phyloP scores from a whole-genome alignment of 2,888 invertebrate species.

The Branchinecta sandiegonensis region DNA sequence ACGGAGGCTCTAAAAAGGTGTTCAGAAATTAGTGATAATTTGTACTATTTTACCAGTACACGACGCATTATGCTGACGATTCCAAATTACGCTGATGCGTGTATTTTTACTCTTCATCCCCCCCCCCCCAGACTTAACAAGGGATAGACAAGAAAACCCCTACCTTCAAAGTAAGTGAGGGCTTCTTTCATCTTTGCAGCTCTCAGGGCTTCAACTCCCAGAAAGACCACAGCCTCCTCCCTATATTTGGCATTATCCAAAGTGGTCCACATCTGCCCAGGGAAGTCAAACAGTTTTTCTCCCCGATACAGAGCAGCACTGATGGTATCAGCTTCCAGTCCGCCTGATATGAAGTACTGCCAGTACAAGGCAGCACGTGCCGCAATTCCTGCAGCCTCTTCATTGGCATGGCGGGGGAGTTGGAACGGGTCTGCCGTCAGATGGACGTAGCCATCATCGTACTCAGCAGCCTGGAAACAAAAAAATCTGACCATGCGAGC shows the following conservation, averaged over 20 bases:
- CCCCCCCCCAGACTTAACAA: too few relatives aligned
- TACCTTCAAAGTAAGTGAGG: constrained; percentile 2
- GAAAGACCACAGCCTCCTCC: neutral
- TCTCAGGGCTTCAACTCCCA: neutral
- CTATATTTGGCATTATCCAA: constrained; percentile 3
- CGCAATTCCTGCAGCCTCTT: neutral
- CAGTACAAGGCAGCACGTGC: neutral
- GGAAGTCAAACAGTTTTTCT: neutral
- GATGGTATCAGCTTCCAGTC: neutral
- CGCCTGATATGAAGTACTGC: neutral
- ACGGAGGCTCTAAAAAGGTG: too few relatives aligned
- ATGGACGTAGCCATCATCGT: neutral
- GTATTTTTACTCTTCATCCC: too few relatives aligned
- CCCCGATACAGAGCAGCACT: neutral
- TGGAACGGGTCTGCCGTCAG: neutral
- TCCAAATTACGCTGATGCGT: too few relatives aligned
- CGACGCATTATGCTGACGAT: too few relatives aligned
- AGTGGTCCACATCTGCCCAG: neutral
- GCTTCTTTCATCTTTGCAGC: neutral
- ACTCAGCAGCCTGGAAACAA: neutral
- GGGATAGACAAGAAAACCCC: neutral
- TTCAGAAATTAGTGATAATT: too few relatives aligned
- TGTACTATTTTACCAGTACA: too few relatives aligned
- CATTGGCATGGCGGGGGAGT: neutral
- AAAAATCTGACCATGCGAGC: neutral